Conservation (phyloP, 2,888 invertebrate species). For the Ichneumon xanthorius region DNA sequence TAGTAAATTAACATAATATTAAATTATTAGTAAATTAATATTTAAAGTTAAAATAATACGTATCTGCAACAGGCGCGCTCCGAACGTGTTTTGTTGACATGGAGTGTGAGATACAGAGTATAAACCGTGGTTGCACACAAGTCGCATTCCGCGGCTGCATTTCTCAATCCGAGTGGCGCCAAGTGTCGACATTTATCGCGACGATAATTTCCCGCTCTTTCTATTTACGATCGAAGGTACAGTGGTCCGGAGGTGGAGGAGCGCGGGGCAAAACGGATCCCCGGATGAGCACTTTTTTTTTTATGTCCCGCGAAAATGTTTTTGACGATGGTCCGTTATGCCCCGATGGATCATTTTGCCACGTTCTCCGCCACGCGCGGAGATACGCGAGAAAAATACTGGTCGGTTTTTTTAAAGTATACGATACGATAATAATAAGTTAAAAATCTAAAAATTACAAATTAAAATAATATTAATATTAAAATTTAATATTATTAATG, state of each 20-base stretch:
- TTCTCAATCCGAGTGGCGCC: conserved; percentile 71
- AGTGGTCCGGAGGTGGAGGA: not conserved
- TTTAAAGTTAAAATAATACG: not conserved
- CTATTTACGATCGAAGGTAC: conserved; percentile 24
- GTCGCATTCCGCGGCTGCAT: conserved; percentile 70
- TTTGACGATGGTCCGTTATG: not conserved
- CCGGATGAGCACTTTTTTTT: too few relatives aligned
- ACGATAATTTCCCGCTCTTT: conserved; percentile 16
- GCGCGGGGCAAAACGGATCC: not conserved
- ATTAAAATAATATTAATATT: too few relatives aligned
- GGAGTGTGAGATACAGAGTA: not conserved
- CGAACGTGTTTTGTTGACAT: not conserved
- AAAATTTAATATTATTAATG: too few relatives aligned
- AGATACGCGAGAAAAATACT: too few relatives aligned
- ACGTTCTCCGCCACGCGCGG: too few relatives aligned
- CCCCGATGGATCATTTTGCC: not conserved
- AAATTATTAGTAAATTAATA: too few relatives aligned
- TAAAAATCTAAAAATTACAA: too few relatives aligned
- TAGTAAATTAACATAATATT: not conserved
- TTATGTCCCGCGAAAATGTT: too few relatives aligned
- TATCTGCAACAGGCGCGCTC: not conserved
- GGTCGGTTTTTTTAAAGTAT: too few relatives aligned
- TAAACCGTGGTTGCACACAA: not conserved
- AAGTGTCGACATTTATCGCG: conserved; percentile 24
- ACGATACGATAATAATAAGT: too few relatives aligned